phyloP scores from a whole-genome alignment of 2,113 vertebrate genomes.

The Nerophis ophidion region DNA sequence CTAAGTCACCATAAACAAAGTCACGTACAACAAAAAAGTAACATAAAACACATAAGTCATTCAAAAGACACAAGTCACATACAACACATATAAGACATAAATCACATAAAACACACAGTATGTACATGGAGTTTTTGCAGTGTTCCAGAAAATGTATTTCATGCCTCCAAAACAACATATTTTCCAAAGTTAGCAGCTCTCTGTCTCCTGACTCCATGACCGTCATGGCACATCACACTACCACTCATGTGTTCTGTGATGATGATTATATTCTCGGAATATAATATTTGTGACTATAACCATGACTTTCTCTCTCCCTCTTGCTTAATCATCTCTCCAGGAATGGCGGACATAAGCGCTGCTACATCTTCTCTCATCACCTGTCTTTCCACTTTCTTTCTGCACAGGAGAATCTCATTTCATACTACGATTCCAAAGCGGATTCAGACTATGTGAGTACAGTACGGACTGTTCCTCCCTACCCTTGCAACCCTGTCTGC shows the following conservation, averaged over 20 bases:
- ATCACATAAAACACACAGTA: too few relatives aligned
- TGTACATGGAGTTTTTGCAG: neutral
- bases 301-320: conserved; percentile 35
- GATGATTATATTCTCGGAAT: conserved; percentile 68
- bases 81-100: too few relatives aligned
- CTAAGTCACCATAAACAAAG: too few relatives aligned
- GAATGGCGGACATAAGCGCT: conserved; percentile 49
- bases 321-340: conserved; percentile 33
- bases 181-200: conserved; percentile 21
- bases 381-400: conserved; percentile 64
- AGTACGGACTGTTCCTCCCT: conserved; percentile 45
- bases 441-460: conserved; percentile 91
- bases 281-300: conserved; percentile 70
- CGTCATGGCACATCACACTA: conserved; percentile 64
- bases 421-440: conserved; percentile 95
- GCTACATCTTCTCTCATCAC: conserved; percentile 65
- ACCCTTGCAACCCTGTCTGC: conserved; percentile 19
- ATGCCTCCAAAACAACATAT: conserved; percentile 31
- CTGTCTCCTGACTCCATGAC: conserved; percentile 36
- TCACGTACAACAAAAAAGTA: too few relatives aligned
- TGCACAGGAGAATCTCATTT: conserved; percentile 87
- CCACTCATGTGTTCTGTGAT: conserved; percentile 68
- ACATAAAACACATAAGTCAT: too few relatives aligned
- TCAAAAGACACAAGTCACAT: too few relatives aligned
- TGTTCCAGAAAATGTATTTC: conserved; percentile 28